phyloP scores from a whole-genome alignment of 2,113 vertebrate species.

The Tachuris rubrigastra region DNA sequence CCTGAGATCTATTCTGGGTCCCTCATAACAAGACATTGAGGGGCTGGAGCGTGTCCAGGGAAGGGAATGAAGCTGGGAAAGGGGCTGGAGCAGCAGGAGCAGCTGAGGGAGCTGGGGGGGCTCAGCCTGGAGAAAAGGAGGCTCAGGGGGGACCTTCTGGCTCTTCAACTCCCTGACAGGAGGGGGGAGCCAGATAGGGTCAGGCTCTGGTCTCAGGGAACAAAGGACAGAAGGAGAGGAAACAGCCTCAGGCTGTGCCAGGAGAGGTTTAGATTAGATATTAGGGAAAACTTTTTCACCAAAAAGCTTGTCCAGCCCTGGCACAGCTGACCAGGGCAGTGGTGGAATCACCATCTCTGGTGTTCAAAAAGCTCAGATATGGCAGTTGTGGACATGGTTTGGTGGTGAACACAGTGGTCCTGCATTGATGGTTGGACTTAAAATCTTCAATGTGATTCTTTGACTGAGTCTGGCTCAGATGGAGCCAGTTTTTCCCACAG shows the following conservation, averaged over 20 bases:
- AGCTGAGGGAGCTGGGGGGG: background rate
- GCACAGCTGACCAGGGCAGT: background rate
- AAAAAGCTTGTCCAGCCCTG: background rate
- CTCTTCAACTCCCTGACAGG: background rate
- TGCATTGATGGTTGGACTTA: background rate
- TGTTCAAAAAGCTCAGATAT: too few relatives aligned
- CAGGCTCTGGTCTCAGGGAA: accelerated
- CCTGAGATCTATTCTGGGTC: background rate
- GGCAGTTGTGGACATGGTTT: background rate
- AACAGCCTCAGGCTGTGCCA: accelerated
- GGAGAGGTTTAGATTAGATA: background rate
- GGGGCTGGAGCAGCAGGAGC: background rate
- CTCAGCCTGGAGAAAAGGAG: background rate
- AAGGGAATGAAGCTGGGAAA: background rate
- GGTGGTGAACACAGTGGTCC: too few relatives aligned
- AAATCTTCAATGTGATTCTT: background rate
- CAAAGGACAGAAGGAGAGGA: background rate
- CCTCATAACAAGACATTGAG: background rate
- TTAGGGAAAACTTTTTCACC: background rate
- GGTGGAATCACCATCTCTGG: background rate
- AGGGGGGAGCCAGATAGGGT: accelerated
- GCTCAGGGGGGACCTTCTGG: background rate
- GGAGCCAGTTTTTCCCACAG: background rate
- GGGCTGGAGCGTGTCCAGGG: background rate
- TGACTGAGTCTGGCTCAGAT: background rate